These are phyloP conservation scores for Synergus itoensis DNA, from an alignment of 2,888 invertebrate genomes.

Conservation along the genomic window DNA sequence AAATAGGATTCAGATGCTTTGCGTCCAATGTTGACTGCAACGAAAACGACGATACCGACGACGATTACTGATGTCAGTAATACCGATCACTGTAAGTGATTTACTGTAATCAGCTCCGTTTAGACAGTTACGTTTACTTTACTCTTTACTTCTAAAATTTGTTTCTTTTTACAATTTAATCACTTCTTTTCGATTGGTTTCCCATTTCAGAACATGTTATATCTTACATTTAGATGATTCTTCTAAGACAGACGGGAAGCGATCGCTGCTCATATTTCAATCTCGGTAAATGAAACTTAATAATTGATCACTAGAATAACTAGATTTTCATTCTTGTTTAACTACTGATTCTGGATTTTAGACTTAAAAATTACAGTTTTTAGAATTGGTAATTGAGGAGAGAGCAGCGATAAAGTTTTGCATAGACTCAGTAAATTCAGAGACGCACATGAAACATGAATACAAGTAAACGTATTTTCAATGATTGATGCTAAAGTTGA, in stretches of 20 bases:
- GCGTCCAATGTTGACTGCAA: conserved; percentile 17
- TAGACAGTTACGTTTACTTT: conserved; percentile 35
- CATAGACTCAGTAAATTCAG: conserved; percentile 22
- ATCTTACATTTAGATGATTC: conserved; percentile 18
- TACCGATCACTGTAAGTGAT: conserved; percentile 32
- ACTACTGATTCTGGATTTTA: background rate
- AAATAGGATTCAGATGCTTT: conserved; percentile 9
- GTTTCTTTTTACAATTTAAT: background rate
- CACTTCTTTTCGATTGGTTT: background rate
- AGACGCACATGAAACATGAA: conserved; percentile 31
- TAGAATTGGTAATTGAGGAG: background rate
- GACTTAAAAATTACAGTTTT: background rate
- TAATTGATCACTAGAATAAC: background rate
- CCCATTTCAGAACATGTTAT: conserved; percentile 8
- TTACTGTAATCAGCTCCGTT: conserved; percentile 36
- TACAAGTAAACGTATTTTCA: conserved; percentile 30
- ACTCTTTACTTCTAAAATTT: conserved; percentile 14
- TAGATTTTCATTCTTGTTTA: conserved; percentile 12
- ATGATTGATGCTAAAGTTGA: conserved; percentile 27
- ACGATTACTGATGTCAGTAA: conserved; percentile 31
- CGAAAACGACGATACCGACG: conserved; percentile 46
- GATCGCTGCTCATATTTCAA: background rate
- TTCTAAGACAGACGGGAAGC: conserved; percentile 3
- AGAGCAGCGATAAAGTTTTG: background rate
- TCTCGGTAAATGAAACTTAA: background rate